phyloP scores from a whole-genome alignment of 2,113 vertebrate species.

The Oostethus manadensis region DNA sequence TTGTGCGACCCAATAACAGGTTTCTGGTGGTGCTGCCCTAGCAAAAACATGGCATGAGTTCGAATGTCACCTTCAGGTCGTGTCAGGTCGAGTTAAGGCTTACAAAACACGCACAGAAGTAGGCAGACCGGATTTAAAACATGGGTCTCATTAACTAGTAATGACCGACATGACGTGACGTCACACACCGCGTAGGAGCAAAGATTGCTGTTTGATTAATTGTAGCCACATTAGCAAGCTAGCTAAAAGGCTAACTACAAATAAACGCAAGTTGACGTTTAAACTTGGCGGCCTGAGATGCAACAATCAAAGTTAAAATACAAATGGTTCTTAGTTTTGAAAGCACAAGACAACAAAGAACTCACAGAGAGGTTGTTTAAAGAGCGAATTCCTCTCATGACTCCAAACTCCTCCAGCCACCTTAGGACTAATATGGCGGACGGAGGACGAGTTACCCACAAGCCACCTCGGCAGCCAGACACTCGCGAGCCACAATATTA shows the following conservation, averaged over 20 bases:
- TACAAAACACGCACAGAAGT: neutral
- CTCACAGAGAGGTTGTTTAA: slow-evolving; percentile 63
- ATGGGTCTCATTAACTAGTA: no score
- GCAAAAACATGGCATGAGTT: neutral
- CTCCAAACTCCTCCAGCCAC: slow-evolving; percentile 48
- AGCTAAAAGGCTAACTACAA: neutral
- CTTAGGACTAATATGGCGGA: slow-evolving; percentile 31
- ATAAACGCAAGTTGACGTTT: neutral
- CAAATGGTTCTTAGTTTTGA: neutral
- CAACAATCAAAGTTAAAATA: neutral
- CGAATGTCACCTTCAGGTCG: slow-evolving; percentile 53
- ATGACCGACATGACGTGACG: no score
- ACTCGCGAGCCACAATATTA: neutral
- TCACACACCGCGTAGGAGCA: neutral
- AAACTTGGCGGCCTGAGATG: neutral
- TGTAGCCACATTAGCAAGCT: neutral
- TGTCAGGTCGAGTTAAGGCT: neutral
- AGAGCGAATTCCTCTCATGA: slow-evolving; percentile 64
- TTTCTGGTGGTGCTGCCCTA: neutral
- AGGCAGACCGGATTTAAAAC: no score
- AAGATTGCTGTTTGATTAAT: no score
- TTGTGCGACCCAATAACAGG: neutral
- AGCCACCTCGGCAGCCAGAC: slow-evolving; percentile 28
- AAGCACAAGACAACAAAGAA: neutral
- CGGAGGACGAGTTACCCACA: slow-evolving; percentile 50